Percentiles rank a stretch among this genome's conserved stretches.
phyloP scores from a whole-genome alignment of 2,113 vertebrate genomes.

The Dascyllus trimaculatus region DNA sequence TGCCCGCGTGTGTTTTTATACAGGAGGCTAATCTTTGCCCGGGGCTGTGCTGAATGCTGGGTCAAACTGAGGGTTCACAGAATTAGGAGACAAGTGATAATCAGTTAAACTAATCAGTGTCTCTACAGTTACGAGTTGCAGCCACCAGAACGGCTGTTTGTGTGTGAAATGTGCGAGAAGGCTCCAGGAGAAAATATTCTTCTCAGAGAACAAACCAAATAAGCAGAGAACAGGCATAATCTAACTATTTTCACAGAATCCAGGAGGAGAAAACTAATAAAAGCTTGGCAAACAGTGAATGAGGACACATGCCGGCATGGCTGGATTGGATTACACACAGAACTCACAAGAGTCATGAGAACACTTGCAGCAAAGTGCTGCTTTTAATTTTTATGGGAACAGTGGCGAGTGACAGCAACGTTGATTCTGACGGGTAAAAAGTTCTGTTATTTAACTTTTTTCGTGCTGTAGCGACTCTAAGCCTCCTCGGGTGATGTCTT shows the following conservation, averaged over 20 bases:
- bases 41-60: conserved; percentile 43
- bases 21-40: conserved; percentile 58
- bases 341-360: conserved; percentile 26
- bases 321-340: conserved; percentile 48
- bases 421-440: neutral
- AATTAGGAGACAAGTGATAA: conserved; percentile 57
- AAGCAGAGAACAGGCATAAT: conserved; percentile 31
- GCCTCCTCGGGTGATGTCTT: neutral
- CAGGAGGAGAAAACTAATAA: conserved; percentile 61
- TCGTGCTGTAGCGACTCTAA: neutral
- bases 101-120: conserved; percentile 55
- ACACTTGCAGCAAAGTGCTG: neutral
- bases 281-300: conserved; percentile 20
- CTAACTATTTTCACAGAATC: conserved; percentile 49
- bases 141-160: conserved; percentile 5
- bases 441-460: neutral
- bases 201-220: conserved; percentile 32
- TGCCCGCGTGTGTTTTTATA: conserved; percentile 33
- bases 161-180: conserved; percentile 11
- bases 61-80: conserved; percentile 60
- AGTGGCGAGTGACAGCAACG: neutral
- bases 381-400: conserved; percentile 22
- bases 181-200: conserved; percentile 34
- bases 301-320: conserved; percentile 14
- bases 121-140: conserved; percentile 2